A percentile compares a stretch with the other conserved stretches of the same genome.
These are phyloP conservation scores for Scleropages formosus DNA, from an alignment of 2,797 vertebrate species.

Conservation along the genomic window DNA sequence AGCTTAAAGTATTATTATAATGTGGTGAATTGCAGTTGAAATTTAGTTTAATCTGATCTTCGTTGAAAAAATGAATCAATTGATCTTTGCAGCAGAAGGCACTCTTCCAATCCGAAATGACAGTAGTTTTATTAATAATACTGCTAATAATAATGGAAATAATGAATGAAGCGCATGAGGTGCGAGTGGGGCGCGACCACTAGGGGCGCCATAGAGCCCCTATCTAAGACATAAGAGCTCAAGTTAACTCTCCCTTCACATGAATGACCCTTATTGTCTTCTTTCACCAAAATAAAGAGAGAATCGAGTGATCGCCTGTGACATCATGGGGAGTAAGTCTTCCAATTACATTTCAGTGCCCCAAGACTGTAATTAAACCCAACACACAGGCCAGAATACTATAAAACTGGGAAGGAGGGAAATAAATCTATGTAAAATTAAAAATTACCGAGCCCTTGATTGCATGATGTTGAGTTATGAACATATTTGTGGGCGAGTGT, in stretches of 20 bases:
- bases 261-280: constrained; percentile 8
- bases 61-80: too few species aligned
- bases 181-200: constrained; percentile 8
- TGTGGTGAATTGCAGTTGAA: too few species aligned
- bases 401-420: constrained; percentile 7
- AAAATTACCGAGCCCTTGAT: constrained; percentile 17
- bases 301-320: neutral
- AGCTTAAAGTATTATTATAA: too few species aligned
- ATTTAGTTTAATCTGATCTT: too few species aligned
- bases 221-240: neutral
- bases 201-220: constrained; percentile 32
- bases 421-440: constrained; percentile 25
- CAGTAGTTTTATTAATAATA: neutral
- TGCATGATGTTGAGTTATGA: neutral
- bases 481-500: neutral
- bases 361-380: constrained; percentile 17
- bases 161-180: neutral
- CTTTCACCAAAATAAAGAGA: neutral
- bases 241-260: constrained; percentile 14
- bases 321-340: constrained; percentile 9
- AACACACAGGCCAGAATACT: constrained; percentile 20
- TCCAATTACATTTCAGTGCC: constrained; percentile 16
- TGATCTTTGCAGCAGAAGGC: too few species aligned
- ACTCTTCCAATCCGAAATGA: too few species aligned
- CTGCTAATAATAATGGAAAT: constrained; percentile 21